Base-by-base conservation (phyloP, 2,888 invertebrate genomes). In the Diloba caeruleocephala region DNA sequence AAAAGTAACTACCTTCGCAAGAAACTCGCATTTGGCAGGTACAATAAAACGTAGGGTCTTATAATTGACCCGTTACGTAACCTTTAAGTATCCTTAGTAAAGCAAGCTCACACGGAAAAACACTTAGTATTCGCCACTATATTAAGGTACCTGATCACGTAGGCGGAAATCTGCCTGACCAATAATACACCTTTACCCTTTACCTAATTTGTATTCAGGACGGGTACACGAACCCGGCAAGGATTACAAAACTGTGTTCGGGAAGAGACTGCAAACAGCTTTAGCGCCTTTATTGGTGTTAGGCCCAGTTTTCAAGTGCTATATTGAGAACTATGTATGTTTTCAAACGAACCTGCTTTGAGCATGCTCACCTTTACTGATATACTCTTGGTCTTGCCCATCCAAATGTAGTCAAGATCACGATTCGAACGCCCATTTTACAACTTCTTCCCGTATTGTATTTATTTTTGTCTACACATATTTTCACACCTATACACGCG, bases 171-270 rank as follows among this genome's bases (percentile, higher is more conserved):
- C 86, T 87, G 85, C 86, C 85, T 85, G 86, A 85, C 87, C 86
- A 85, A 87, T 85, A 87, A 86, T 83, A 85, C 76, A 85, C 86
- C 84, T 85, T 82, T 74, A 85, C 85, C 85, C 85, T 85, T 84
- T 78, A 73, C 75, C 76, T 76, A 72, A 84, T 88, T 86, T 79
- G 84, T 87, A 87, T 87, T 86, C 88, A 84, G 73, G 72, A 65
- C 65, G 59, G 61, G 65, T 54, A 60, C 50, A 61, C 59, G 74
- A 69, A 71, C 81, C 78, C 73, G 65, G 68, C 71, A 75, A 77
- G 82, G 85, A 85, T 87, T 85, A 87, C 85, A 82, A 84, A 86
- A 84, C 82, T 84, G 79, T 78, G 76, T 77, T 77, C 69, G 75
- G 65, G 70, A 78, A 82, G 78, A 82, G 79, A 77, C 85, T 82